Evolutionary conservation across 2,113 vertebrate species (phyloP), one percentile per base, ranked within the genome.

Genomic region (Myotis yumanensis): DNA sequence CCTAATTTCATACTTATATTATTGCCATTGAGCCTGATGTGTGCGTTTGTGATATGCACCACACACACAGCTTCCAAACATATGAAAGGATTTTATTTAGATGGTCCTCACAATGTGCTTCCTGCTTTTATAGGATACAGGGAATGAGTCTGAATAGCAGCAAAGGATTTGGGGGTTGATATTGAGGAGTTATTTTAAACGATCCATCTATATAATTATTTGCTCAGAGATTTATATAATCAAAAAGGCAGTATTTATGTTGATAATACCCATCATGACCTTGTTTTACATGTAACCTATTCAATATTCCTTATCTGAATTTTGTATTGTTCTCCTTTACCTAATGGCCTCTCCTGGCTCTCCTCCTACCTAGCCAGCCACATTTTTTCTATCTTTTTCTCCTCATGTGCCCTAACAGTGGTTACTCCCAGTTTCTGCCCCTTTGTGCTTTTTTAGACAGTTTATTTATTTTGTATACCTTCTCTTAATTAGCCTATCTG

Each of bases 131-230:
- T 37, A 82, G 20, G 11, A 37, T 66, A 40, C 7, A 46, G 22
- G 23, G 20, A 35, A 35, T 81, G 18, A 80, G 17, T 89, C n/a
- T 59, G 5, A 86, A 96, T 20, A 86, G n/a, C 46, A 86, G 20
- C 84, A 91, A 48, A 86, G 79, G n/a, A 86, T 12, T 75, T 93
- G 11, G 73, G 22, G 66, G 62, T 40, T 95, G 76, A 84, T 62
- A 79, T 6, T 18, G 11, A 84, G 3, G 23, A 86, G 8, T 77
- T 59, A 73, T 43, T 93, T 86, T 48, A 83, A 89, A 69, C 59
- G 4, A 59, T 51, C 14, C n/a, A 52, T 46, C 43, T 72, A 11
- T 86, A 66, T 52, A 76, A 86, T 81, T 57, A 54, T 79, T 83
- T 91, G 9, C 48, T 86, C 3, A 69, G 84, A 73, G 11, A 69